phyloP scores from a whole-genome alignment of 2,113 vertebrate species.

The Promerops cafer region DNA sequence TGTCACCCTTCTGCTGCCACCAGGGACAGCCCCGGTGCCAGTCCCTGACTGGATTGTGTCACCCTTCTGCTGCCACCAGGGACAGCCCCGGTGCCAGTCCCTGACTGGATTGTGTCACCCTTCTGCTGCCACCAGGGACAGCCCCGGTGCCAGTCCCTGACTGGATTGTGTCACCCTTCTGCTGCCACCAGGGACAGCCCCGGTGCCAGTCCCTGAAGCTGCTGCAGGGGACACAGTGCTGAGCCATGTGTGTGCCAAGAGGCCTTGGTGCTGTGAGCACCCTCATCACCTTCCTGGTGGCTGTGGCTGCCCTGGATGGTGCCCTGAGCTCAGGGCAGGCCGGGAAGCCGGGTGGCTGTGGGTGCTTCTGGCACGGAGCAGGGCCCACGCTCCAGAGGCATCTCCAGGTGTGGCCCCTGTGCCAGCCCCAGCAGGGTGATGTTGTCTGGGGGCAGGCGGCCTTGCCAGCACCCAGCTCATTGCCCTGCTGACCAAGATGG shows the following conservation, averaged over 20 bases:
- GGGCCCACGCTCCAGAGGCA: fast-evolving
- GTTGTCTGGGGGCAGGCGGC: not conserved
- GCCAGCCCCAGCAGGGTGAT: not conserved
- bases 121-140: not conserved
- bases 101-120: not conserved
- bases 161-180: not conserved
- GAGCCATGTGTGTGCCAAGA: not conserved
- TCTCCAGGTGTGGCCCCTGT: not conserved
- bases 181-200: not conserved
- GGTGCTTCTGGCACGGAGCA: not conserved
- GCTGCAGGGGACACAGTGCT: not conserved
- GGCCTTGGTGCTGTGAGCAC: not conserved
- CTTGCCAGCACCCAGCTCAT: not conserved
- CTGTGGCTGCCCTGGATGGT: not conserved
- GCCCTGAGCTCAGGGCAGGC: not conserved
- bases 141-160: not conserved
- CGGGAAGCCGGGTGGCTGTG: fast-evolving
- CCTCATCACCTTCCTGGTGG: not conserved
- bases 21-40: not conserved
- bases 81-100: not conserved
- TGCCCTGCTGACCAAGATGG: not conserved
- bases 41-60: not conserved
- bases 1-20: not conserved
- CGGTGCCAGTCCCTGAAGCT: not conserved
- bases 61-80: not conserved